Percentiles rank a stretch among this genome's conserved stretches.
phyloP scores from a whole-genome alignment of 2,113 vertebrate genomes.

The Pollimyrus isidori region DNA sequence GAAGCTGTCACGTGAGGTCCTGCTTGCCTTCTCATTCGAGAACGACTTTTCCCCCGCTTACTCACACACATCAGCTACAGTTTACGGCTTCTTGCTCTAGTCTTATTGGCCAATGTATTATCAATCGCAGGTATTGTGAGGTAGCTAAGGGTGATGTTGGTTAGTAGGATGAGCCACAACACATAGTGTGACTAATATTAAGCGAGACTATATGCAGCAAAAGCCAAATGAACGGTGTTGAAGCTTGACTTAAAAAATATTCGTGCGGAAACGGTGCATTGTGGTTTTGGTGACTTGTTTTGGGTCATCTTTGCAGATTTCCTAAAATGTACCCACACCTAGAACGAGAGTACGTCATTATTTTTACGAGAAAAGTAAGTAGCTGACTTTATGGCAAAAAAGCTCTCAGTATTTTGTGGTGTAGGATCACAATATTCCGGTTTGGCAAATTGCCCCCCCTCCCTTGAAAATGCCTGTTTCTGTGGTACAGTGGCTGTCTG shows the following conservation, averaged over 20 bases:
- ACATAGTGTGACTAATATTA: conserved; percentile 56
- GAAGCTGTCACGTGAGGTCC: conserved; percentile 72
- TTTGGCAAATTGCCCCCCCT: conserved; percentile 3
- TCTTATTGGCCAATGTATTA: conserved; percentile 85
- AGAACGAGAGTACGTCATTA: background rate
- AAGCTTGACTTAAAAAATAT: background rate
- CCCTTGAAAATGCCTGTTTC: conserved; percentile 4
- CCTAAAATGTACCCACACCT: background rate
- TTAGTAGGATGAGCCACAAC: conserved; percentile 69
- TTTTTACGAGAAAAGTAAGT: conserved; percentile 9
- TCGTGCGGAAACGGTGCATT: background rate
- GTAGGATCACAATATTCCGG: background rate
- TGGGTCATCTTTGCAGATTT: background rate
- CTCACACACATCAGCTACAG: conserved; percentile 80
- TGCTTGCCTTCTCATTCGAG: conserved; percentile 68
- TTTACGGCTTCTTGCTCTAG: conserved; percentile 61
- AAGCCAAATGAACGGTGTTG: conserved; percentile 14
- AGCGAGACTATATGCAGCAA: conserved; percentile 16
- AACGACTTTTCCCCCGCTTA: conserved; percentile 62
- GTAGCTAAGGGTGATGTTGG: conserved; percentile 76
- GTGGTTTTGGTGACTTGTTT: background rate
- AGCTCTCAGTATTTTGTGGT: background rate
- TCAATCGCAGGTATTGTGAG: conserved; percentile 92
- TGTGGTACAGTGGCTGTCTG: conserved; percentile 20
- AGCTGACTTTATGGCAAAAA: background rate